These are phyloP conservation scores for Stegodyphus mimosarum DNA, from an alignment of 1,140 invertebrate species.

Conservation along the genomic window DNA sequence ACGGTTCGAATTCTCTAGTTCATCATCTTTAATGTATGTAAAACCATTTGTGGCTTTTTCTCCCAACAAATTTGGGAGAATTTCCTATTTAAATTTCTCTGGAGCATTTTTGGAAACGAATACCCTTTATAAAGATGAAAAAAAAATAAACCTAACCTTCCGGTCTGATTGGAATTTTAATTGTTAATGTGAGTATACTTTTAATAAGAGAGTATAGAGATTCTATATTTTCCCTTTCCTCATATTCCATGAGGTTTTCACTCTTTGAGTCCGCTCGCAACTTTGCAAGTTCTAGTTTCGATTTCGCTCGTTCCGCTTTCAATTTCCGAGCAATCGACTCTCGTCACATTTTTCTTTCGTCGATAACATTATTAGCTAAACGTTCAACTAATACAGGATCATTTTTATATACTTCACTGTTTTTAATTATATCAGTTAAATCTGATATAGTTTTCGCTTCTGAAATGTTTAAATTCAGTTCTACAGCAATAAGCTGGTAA, in stretches of 20 bases:
- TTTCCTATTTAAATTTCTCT: neutral
- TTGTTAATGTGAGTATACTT: neutral
- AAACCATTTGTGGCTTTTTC: no score
- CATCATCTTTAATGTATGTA: no score
- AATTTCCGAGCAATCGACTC: neutral
- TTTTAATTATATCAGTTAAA: no score
- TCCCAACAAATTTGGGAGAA: no score
- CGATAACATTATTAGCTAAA: no score
- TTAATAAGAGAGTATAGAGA: neutral
- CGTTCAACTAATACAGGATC: no score
- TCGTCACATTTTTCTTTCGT: no score
- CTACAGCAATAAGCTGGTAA: no score
- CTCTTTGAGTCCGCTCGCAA: neutral
- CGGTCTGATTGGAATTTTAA: neutral
- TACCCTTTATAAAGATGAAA: constrained; percentile 3
- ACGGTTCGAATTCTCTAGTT: neutral
- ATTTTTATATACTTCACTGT: no score
- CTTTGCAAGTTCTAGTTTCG: neutral
- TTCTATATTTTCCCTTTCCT: neutral
- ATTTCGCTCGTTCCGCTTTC: neutral
- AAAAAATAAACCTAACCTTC: neutral
- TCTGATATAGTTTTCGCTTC: no score
- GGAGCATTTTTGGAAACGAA: neutral
- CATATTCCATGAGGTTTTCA: neutral
- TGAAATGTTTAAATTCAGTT: no score